Percentiles rank a stretch among this genome's conserved stretches.
Conservation (phyloP, 2,888 invertebrate species). For the Noctua comes region DNA sequence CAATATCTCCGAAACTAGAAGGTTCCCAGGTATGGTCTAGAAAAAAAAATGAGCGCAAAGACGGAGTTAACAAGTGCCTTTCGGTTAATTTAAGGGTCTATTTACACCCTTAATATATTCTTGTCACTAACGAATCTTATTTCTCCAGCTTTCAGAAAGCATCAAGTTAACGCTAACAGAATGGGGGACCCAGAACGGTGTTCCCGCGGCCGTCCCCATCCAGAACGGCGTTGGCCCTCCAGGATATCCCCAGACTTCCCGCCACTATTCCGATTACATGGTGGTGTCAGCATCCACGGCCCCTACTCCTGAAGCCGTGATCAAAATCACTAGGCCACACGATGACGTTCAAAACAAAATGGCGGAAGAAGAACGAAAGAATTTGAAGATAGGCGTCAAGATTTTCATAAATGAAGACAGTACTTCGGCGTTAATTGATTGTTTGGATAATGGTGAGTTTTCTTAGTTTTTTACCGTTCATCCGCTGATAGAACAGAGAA, state of each 20-base stretch:
- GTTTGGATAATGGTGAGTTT: slow-evolving; percentile 92
- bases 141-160: slow-evolving; percentile 86
- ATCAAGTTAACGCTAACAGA: slow-evolving; percentile 87
- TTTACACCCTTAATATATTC: too few relatives aligned
- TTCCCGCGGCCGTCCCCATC: slow-evolving; percentile 53
- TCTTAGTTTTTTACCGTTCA: not conserved
- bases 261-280: slow-evolving; percentile 79
- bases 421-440: slow-evolving; percentile 92
- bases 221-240: slow-evolving; percentile 78
- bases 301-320: slow-evolving; percentile 77
- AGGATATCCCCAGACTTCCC: slow-evolving; percentile 71
- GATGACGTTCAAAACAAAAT: slow-evolving; percentile 92
- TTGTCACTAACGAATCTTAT: slow-evolving; percentile 1
- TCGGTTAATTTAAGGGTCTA: too few relatives aligned
- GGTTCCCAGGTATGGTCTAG: too few relatives aligned
- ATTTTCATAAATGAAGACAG: slow-evolving; percentile 94
- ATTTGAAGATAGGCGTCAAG: slow-evolving; percentile 96
- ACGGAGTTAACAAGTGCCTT: too few relatives aligned
- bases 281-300: slow-evolving; percentile 78
- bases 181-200: slow-evolving; percentile 81
- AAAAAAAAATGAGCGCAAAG: too few relatives aligned
- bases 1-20: too few relatives aligned
- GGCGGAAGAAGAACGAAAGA: slow-evolving; percentile 93
- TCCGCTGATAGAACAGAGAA: not conserved
- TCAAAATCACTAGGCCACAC: slow-evolving; percentile 90